phyloP scores from a whole-genome alignment of 2,113 vertebrate species.

The Psilopogon haemacephalus region DNA sequence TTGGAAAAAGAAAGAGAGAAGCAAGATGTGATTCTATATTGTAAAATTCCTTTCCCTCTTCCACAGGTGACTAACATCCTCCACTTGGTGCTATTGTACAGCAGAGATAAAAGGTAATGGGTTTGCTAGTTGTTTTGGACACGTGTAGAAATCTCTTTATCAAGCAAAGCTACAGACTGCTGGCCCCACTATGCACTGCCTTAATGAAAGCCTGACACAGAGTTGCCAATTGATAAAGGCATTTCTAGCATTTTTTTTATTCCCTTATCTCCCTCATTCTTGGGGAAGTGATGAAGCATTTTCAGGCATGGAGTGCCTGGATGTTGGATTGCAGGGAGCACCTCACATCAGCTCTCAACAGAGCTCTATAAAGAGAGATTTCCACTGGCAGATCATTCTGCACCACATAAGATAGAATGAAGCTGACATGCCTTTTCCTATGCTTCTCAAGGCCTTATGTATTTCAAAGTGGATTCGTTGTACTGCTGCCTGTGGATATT shows the following conservation, averaged over 20 bases:
- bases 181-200: constrained; percentile 29
- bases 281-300: constrained; percentile 16
- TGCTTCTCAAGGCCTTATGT: not conserved
- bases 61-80: constrained; percentile 57
- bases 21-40: constrained; percentile 5
- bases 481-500: not conserved
- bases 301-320: not conserved
- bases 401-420: not conserved
- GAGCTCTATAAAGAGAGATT: not conserved
- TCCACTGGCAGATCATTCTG: not conserved
- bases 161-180: constrained; percentile 44
- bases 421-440: not conserved
- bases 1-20: constrained; percentile 56
- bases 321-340: not conserved
- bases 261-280: constrained; percentile 58
- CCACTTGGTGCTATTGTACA: constrained; percentile 42
- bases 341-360: not conserved
- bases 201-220: constrained; percentile 57
- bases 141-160: constrained; percentile 61
- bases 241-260: constrained; percentile 56
- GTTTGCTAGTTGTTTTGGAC: not conserved
- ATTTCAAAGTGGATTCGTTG: not conserved
- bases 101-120: constrained; percentile 68
- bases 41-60: constrained; percentile 44
- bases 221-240: constrained; percentile 54